Evolutionary conservation across 1,140 invertebrate species (phyloP), one percentile per base, ranked within the genome.

Genomic region (Psilanteris sp.): DNA sequence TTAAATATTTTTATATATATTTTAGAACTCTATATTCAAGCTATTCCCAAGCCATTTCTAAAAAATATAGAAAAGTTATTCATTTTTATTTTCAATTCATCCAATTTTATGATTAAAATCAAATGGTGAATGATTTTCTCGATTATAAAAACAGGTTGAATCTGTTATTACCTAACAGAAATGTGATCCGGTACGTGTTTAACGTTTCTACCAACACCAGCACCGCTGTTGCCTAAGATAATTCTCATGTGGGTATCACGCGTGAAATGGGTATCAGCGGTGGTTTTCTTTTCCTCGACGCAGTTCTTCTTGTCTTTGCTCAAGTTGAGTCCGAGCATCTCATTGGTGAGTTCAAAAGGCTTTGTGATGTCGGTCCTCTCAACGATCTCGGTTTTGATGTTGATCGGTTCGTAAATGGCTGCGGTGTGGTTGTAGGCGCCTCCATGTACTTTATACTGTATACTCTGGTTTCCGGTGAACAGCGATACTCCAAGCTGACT

Each of bases 181-280:
- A 81, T 82, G 61, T 86, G 84, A 29, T 87, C 86, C 3, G 84
- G 57, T 9, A 79, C 61, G 39, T 75, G 66, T 37, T 75, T 78
- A 8, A 62, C 61, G 14, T 78, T 78, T 32, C 72, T 55, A 6
- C 67, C 59, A 8, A 74, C 84, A 32, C 81, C 88, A 27, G 84
- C 85, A n/a, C 90, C 89, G 29, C 89, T 90, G 55, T 90, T 92
- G 2, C 95, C 95, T 59, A 97, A 86, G 80, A 96, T 96, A 62
- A 96, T 96, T 76, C 94, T 90, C 95, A 97, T 96, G 78, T 96
- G 95, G 4, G 95, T 95, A 84, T 96, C 95, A 4, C 94, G 90
- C 18, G 93, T 93, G 85, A 96, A 96, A 81, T 95, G 94, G 9
- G 88, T 89, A 68, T 90, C 89, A 14, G 92, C 88, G 1, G 89